Percentiles rank a stretch among this genome's conserved stretches.
phyloP scores from a whole-genome alignment of 2,888 invertebrate genomes.

The Eledona agricola region DNA sequence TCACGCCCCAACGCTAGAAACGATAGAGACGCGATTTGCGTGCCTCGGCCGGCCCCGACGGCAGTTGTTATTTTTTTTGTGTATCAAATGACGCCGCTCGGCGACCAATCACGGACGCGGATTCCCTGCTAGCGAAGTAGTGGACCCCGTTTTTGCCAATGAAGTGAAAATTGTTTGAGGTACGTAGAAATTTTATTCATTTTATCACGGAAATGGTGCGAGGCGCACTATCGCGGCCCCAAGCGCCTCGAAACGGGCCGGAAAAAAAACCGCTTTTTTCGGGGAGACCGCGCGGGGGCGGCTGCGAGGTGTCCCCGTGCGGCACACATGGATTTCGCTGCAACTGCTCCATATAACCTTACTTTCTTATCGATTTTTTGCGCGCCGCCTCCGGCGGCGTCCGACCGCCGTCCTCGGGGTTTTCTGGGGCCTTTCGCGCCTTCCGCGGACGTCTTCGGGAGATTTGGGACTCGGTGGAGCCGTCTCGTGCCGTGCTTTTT shows the following conservation, averaged over 20 bases:
- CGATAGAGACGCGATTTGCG: conserved; percentile 17
- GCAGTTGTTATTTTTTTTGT: conserved; percentile 61
- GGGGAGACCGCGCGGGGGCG: conserved; percentile 2
- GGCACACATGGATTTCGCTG: conserved; percentile 46
- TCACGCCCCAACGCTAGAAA: conserved; percentile 2
- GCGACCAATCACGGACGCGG: conserved; percentile 59
- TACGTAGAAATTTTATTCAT: conserved; percentile 64
- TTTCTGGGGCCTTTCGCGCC: conserved; percentile 1
- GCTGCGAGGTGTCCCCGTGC: conserved; percentile 11
- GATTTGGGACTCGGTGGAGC: conserved; percentile 43
- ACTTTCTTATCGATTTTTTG: conserved; percentile 62
- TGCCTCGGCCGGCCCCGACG: conserved; percentile 54
- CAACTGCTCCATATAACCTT: conserved; percentile 58
- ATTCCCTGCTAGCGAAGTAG: conserved; percentile 61
- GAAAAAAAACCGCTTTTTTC: conserved; percentile 49
- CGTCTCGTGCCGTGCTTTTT: conserved; percentile 54
- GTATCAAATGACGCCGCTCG: conserved; percentile 62
- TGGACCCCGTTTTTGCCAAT: conserved; percentile 63
- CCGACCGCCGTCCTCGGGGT: neutral
- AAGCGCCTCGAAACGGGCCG: conserved; percentile 41
- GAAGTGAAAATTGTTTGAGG: conserved; percentile 64
- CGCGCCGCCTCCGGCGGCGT: no score
- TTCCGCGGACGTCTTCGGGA: neutral
- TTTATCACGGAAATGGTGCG: conserved; percentile 62
- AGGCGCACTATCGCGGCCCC: conserved; percentile 54